Conservation (phyloP, 2,113 vertebrate genomes). For the Accipiter cooperii region DNA sequence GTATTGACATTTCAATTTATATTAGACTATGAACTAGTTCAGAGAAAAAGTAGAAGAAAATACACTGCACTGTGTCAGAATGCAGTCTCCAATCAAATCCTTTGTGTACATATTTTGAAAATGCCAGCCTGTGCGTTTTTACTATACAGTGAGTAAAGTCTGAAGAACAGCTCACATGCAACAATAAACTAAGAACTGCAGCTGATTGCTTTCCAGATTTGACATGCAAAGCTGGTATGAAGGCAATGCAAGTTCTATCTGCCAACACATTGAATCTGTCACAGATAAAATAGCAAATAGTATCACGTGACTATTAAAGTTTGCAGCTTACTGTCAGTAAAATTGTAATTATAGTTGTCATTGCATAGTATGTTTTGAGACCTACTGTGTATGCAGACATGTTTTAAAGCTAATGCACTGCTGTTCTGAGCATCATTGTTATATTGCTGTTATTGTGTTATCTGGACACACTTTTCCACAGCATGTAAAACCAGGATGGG, state of each 20-base stretch:
- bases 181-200: background rate
- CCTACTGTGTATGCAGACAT: background rate
- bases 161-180: background rate
- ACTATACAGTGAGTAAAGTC: background rate
- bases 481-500: background rate
- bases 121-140: background rate
- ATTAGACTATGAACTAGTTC: slow-evolving; percentile 7
- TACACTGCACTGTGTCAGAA: background rate
- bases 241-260: background rate
- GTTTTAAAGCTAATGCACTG: background rate
- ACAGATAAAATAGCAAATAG: background rate
- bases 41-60: background rate
- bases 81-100: background rate
- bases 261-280: background rate
- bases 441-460: background rate
- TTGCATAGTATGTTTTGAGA: background rate
- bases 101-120: background rate
- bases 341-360: background rate
- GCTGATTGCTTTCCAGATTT: background rate
- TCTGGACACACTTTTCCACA: background rate
- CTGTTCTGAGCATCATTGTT: background rate
- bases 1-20: slow-evolving; percentile 46
- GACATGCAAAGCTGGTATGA: background rate
- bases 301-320: background rate
- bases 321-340: background rate